Base-by-base conservation (phyloP, 2,888 invertebrate genomes). In the Drosophila nr. perissopoda region DNA sequence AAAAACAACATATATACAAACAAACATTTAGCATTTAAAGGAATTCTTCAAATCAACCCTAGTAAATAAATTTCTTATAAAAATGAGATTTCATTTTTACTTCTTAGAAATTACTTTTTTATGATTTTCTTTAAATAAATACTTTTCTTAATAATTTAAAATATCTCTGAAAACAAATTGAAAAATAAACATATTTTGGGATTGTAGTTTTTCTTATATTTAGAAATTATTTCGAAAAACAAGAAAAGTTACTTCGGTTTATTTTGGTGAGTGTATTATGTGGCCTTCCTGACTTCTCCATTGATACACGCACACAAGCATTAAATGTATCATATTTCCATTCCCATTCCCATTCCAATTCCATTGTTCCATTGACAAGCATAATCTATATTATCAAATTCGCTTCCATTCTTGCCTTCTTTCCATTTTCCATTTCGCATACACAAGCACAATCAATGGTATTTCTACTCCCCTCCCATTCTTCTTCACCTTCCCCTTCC, bases 401-500 rank as follows among this genome's bases (percentile, higher is more conserved):
- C 25, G 7, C 21, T 13, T 13, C 13, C 4, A 21, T 46, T 46
- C 13, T 46, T 46, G 21, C 0, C 46, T 4, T 21, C 21, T 21
- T 21, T n/a, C 4, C 46, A 13, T 46, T 21, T 21, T 42, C 13
- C 7, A 21, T 21, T 42, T 46, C 42, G 21, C 21, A 46, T 25
- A 16, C 13, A 34, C 60, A 53, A 59, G 38, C 63, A 58, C 73
- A 85, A 77, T 63, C 83, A 68, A 51, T 33, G 40, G 34, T 80
- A 83, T 86, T 49, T 27, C 11, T 49, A 18, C 18, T 49, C 21
- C 7, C 21, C 16, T 13, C 16, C 1, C 21, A 25, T 25, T 46
- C 21, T 25, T 8, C 46, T 25, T 46, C 8, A 7, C 46, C 2
- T 16, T 21, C 13, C 7, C 46, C 4, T 1, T 36, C 16, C 16